Conservation (phyloP, 1,140 invertebrate genomes). For the Planococcus citri region DNA sequence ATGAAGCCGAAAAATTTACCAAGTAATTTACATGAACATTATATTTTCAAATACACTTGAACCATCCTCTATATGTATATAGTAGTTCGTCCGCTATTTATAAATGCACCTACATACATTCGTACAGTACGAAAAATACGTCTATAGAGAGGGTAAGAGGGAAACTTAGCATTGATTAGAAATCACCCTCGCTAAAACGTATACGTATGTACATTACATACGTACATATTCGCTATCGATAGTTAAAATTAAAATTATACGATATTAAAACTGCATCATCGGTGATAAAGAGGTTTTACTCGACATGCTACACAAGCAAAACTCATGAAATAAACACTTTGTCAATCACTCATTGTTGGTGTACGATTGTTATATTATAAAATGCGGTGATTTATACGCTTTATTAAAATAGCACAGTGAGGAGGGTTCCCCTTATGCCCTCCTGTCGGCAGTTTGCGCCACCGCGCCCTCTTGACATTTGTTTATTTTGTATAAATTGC, state of each 20-base stretch:
- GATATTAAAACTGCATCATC: background rate
- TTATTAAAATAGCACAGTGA: background rate
- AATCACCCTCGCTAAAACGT: background rate
- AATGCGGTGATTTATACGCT: background rate
- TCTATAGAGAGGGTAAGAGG: background rate
- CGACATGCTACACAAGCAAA: background rate
- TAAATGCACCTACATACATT: too few species aligned
- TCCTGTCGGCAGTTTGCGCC: too few species aligned
- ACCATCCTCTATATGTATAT: background rate
- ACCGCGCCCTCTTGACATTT: background rate
- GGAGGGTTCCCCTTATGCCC: too few species aligned
- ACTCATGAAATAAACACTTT: background rate
- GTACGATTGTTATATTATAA: background rate
- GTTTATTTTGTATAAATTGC: background rate
- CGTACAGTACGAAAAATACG: background rate
- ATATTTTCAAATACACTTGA: conserved; percentile 4
- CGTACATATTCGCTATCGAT: background rate
- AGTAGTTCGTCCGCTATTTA: too few species aligned
- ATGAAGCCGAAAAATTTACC: background rate
- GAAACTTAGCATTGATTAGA: background rate
- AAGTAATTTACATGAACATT: background rate
- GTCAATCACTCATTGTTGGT: background rate
- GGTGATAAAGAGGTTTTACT: conserved; percentile 1
- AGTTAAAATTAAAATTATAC: background rate
- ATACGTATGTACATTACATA: too few species aligned